Evolutionary conservation across 2,113 vertebrate species (phyloP).

Genomic region (Polyodon spathula): DNA sequence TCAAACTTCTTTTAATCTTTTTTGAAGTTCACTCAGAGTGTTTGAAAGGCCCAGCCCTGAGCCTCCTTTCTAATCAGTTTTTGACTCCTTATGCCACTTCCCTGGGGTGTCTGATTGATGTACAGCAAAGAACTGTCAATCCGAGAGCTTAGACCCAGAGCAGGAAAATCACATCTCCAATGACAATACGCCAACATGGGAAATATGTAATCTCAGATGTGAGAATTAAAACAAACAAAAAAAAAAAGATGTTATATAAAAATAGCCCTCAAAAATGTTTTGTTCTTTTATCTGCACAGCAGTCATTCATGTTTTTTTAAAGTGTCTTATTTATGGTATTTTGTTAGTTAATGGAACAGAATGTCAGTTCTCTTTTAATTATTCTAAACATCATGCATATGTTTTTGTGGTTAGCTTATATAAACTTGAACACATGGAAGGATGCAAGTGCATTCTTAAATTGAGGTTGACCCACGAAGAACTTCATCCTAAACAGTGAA

Average conservation of each 20-base stretch:
- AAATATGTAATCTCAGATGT: slow-evolving; percentile 16
- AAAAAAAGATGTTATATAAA: neutral
- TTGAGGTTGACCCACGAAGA: no score
- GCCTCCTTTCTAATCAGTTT: slow-evolving; percentile 27
- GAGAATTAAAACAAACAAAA: slow-evolving; percentile 6
- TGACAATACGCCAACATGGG: slow-evolving; percentile 16
- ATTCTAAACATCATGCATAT: no score
- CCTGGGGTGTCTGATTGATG: slow-evolving; percentile 21
- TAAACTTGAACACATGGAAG: no score
- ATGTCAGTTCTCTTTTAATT: no score
- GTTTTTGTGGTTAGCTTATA: no score
- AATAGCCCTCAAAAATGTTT: neutral
- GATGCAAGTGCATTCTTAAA: no score
- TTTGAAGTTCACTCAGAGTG: slow-evolving; percentile 21
- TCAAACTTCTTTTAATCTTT: slow-evolving; percentile 23
- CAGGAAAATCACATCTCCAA: slow-evolving; percentile 15
- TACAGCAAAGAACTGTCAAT: slow-evolving; percentile 20
- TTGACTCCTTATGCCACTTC: slow-evolving; percentile 19
- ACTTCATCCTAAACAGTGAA: no score
- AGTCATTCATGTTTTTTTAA: neutral
- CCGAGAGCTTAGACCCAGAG: slow-evolving; percentile 10
- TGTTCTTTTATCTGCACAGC: slow-evolving; percentile 8
- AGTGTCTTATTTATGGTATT: slow-evolving; percentile 6
- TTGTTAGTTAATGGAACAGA: neutral
- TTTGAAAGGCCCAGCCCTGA: slow-evolving; percentile 19